Conservation (phyloP, 2,888 invertebrate species). For the Neoitamus cyanurus region DNA sequence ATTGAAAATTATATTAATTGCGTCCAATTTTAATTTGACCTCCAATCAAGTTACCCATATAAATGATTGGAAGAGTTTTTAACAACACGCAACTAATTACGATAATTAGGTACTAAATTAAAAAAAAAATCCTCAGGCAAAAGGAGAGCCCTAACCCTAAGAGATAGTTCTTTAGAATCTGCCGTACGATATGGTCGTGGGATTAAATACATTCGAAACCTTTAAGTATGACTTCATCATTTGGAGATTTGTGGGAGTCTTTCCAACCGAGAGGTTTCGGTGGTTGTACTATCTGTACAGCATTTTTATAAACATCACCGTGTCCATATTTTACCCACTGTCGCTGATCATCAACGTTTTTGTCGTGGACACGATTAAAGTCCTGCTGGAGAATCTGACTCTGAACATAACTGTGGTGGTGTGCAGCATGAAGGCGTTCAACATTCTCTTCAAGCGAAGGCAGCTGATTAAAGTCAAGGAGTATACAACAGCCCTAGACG, state of each 20-base stretch:
- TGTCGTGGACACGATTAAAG: neutral
- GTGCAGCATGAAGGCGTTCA: neutral
- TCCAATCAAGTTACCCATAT: neutral
- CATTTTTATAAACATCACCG: neutral
- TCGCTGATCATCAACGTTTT: neutral
- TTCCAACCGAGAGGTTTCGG: neutral
- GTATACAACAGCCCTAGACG: neutral
- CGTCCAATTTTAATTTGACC: neutral
- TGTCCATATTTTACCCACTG: conserved; percentile 13
- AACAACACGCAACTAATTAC: neutral
- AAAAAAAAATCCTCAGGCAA: neutral
- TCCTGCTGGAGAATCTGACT: neutral
- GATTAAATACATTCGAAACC: neutral
- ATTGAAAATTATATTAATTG: neutral
- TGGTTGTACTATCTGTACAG: conserved; percentile 1
- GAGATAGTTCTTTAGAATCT: neutral
- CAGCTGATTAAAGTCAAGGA: neutral
- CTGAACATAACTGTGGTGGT: neutral
- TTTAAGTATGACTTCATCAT: conserved; percentile 8
- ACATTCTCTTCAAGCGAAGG: neutral
- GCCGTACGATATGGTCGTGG: neutral
- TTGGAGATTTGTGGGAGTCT: neutral
- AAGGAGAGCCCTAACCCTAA: neutral
- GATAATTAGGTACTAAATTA: neutral
- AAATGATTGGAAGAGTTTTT: neutral